These are phyloP conservation scores for Chloroceryle aenea DNA, from an alignment of 2,113 vertebrate genomes.

Conservation along the genomic window DNA sequence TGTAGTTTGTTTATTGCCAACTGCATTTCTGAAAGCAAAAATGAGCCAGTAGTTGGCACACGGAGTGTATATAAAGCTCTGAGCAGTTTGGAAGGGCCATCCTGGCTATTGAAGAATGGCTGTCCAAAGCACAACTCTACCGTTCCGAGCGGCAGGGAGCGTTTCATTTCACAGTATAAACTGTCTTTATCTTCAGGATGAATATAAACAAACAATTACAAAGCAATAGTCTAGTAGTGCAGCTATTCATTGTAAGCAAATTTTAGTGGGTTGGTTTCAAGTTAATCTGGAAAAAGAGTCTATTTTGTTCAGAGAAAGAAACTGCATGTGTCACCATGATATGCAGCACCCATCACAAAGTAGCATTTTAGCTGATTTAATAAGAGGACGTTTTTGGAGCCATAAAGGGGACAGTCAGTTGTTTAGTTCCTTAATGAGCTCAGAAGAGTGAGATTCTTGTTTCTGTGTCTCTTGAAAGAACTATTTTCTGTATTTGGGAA, in stretches of 20 bases:
- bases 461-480: neutral
- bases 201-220: neutral
- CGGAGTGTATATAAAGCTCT: neutral
- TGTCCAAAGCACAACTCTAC: neutral
- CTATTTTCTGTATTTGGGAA: neutral
- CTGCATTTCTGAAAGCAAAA: conserved; percentile 15
- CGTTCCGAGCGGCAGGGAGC: neutral
- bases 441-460: neutral
- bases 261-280: neutral
- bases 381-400: neutral
- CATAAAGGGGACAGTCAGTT: neutral
- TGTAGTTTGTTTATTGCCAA: neutral
- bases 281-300: neutral
- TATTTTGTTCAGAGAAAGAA: conserved; percentile 19
- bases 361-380: neutral
- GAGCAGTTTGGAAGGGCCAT: neutral
- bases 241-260: neutral
- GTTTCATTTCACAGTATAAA: neutral
- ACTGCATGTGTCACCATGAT: neutral
- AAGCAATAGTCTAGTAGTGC: neutral
- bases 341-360: neutral
- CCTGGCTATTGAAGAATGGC: neutral
- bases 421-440: neutral
- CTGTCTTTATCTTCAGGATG: neutral
- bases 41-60: neutral